Percentiles rank a stretch among this genome's conserved stretches.
Evolutionary conservation across 2,113 vertebrate species (phyloP).

Genomic region (Laticauda colubrina): DNA sequence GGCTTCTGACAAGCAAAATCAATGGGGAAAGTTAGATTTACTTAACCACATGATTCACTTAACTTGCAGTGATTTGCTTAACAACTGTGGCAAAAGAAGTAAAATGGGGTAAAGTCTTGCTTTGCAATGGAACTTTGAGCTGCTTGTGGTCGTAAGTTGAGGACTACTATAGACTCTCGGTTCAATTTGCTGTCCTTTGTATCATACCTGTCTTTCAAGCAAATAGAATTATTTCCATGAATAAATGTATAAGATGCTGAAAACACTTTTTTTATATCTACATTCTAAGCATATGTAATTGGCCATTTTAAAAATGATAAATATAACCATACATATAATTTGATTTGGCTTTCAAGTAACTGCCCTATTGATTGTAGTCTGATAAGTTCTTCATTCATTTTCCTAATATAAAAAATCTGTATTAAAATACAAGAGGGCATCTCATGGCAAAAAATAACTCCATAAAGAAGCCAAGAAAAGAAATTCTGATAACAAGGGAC

Average conservation of each 20-base stretch:
- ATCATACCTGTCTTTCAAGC: background rate
- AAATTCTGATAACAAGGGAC: background rate
- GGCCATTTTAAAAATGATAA: background rate
- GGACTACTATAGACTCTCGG: background rate
- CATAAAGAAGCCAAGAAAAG: slow-evolving; percentile 2
- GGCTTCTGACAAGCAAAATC: background rate
- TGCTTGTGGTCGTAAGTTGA: background rate
- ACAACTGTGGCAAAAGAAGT: background rate
- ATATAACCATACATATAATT: background rate
- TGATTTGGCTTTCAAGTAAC: background rate
- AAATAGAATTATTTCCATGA: background rate
- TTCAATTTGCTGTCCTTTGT: background rate
- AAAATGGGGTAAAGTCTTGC: background rate
- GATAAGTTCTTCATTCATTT: background rate
- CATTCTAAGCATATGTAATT: background rate
- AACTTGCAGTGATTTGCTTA: background rate
- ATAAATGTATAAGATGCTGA: background rate
- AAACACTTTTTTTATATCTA: background rate
- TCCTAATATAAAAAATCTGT: background rate
- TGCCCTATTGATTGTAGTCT: background rate
- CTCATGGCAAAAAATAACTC: background rate
- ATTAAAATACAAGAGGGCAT: background rate
- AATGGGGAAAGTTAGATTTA: background rate
- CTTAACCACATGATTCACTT: background rate
- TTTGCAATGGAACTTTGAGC: background rate